Conservation (phyloP, 1,140 invertebrate species). For the Drosophila arizonae region DNA sequence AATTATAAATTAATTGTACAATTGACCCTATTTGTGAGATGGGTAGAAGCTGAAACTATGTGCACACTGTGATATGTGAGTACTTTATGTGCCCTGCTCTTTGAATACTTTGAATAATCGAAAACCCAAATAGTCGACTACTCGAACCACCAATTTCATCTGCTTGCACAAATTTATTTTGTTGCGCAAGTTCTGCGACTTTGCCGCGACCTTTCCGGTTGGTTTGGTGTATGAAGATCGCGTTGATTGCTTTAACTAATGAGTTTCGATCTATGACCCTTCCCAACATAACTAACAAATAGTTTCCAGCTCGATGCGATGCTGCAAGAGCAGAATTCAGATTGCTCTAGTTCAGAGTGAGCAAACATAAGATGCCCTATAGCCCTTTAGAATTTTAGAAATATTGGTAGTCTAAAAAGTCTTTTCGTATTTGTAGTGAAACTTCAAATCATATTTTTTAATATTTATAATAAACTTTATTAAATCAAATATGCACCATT, state of each 20-base stretch:
- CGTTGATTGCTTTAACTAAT: conserved; percentile 46
- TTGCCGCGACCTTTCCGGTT: conserved; percentile 30
- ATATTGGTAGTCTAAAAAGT: no score
- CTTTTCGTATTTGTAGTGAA: no score
- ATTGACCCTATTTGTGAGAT: conserved; percentile 45
- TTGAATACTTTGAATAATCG: conserved; percentile 19
- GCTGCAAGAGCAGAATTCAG: conserved; percentile 1
- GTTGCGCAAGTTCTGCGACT: conserved; percentile 41
- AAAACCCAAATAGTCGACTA: conserved; percentile 3
- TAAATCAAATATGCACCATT: no score
- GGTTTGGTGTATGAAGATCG: conserved; percentile 7
- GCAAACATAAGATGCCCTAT: no score
- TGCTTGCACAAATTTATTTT: conserved; percentile 28
- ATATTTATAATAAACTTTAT: no score
- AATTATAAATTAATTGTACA: conserved; percentile 55
- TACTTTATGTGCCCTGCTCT: conserved; percentile 5
- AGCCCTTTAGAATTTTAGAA: no score
- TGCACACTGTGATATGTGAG: conserved; percentile 16
- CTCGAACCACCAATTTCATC: conserved; percentile 22
- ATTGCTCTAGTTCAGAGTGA: no score
- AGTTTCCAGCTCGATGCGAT: conserved; percentile 6
- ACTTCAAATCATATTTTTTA: no score
- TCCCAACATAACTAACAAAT: conserved; percentile 17
- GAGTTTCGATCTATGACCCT: conserved; percentile 40
- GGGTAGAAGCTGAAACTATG: conserved; percentile 26